These are phyloP conservation scores for Pitangus sulphuratus DNA, from an alignment of 2,797 vertebrate genomes.

Conservation along the genomic window DNA sequence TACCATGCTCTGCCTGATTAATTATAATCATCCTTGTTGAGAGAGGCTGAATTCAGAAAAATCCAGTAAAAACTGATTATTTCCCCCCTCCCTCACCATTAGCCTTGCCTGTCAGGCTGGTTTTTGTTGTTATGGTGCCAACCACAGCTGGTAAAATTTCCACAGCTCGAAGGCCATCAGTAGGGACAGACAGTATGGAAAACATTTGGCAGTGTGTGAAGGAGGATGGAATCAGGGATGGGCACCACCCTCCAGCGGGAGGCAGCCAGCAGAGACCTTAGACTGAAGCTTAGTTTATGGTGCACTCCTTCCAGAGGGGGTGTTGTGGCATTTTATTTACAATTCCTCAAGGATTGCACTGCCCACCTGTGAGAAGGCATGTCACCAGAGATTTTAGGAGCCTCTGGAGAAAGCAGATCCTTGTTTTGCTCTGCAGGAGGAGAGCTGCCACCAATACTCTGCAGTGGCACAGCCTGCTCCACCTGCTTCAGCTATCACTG, in stretches of 20 bases:
- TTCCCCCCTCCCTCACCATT: background rate
- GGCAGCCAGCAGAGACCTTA: background rate
- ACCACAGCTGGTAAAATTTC: background rate
- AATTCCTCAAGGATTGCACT: background rate
- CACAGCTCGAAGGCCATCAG: background rate
- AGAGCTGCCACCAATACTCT: background rate
- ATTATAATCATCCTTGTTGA: background rate
- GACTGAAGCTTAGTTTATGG: fast-evolving
- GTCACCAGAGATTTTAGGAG: background rate
- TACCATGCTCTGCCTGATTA: conserved; percentile 5
- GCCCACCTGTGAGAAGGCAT: background rate
- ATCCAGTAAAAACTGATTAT: background rate
- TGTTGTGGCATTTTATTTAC: background rate
- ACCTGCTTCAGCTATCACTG: background rate
- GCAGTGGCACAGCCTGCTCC: background rate
- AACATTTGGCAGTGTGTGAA: fast-evolving
- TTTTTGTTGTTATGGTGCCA: background rate
- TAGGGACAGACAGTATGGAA: fast-evolving
- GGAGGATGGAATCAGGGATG: background rate
- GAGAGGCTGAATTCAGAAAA: background rate
- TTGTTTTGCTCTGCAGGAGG: background rate
- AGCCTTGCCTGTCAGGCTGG: background rate
- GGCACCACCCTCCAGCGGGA: background rate
- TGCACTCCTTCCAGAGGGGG: background rate
- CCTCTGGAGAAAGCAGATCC: background rate